Percentiles rank a stretch among this genome's conserved stretches.
Conservation (phyloP, 1,140 invertebrate species). For the Radopholus similis region DNA sequence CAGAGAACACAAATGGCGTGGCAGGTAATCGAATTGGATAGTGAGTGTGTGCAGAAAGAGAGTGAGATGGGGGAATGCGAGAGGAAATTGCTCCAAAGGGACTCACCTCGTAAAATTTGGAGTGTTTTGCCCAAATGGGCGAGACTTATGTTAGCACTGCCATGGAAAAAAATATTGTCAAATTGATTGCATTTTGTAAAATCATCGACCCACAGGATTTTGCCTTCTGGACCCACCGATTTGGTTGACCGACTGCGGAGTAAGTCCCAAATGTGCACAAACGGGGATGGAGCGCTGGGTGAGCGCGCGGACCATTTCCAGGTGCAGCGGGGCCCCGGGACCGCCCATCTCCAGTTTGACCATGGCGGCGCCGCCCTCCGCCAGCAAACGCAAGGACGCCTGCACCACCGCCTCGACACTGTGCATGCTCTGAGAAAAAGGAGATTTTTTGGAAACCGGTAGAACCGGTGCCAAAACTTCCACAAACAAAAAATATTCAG, state of each 20-base stretch:
- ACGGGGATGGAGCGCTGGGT: conserved; percentile 44
- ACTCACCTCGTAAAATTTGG: no score
- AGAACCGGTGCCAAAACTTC: no score
- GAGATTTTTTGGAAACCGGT: no score
- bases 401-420: conserved; percentile 25
- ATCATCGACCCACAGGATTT: neutral
- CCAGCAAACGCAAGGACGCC: conserved; percentile 15
- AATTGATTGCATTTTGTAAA: neutral
- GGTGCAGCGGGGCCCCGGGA: conserved; percentile 11
- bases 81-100: no score
- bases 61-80: no score
- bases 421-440: neutral
- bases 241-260: conserved; percentile 34
- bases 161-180: neutral
- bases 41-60: no score
- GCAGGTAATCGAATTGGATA: no score
- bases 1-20: no score
- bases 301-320: conserved; percentile 14
- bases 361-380: conserved; percentile 41
- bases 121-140: no score
- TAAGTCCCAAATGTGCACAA: conserved; percentile 41
- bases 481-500: no score
- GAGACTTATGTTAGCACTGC: no score
- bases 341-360: conserved; percentile 45
- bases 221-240: no score